Conservation (phyloP, 2,888 invertebrate species). For the Zootermopsis nevadensis region DNA sequence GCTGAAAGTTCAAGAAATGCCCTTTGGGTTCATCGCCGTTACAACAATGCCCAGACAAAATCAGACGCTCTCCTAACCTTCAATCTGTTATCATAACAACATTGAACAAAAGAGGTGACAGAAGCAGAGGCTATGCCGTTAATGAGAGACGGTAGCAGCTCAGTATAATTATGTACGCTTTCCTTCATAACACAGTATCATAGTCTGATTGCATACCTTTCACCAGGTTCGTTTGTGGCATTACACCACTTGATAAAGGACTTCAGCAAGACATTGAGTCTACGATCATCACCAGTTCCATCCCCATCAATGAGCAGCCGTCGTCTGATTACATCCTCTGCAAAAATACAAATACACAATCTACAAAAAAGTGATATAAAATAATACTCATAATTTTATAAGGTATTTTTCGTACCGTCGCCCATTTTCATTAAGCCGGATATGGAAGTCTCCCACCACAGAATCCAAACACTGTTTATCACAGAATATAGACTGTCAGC, state of each 20-base stretch:
- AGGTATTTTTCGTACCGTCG: not conserved
- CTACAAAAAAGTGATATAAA: not conserved
- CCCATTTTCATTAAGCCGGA: not conserved
- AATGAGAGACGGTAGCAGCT: too few relatives aligned
- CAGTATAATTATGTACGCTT: too few relatives aligned
- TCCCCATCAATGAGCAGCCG: conserved; percentile 95
- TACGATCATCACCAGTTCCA: conserved; percentile 94
- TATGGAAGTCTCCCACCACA: too few relatives aligned
- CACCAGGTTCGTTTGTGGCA: conserved; percentile 73
- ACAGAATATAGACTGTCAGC: too few relatives aligned
- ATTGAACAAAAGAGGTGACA: not conserved
- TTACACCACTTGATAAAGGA: conserved; percentile 85
- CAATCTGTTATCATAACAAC: too few relatives aligned
- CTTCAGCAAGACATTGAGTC: conserved; percentile 86
- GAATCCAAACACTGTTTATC: too few relatives aligned
- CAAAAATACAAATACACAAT: conserved; percentile 55
- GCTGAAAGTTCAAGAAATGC: too few relatives aligned
- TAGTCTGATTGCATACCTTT: conserved; percentile 66
- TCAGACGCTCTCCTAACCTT: too few relatives aligned
- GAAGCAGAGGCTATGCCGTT: too few relatives aligned
- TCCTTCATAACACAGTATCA: not conserved
- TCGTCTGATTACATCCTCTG: conserved; percentile 94
- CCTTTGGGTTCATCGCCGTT: too few relatives aligned
- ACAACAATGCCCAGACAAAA: too few relatives aligned
- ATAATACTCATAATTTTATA: not conserved